A percentile compares a stretch with the other conserved stretches of the same genome.
Conservation (phyloP, 2,113 vertebrate species). For the Cyanoderma ruficeps region DNA sequence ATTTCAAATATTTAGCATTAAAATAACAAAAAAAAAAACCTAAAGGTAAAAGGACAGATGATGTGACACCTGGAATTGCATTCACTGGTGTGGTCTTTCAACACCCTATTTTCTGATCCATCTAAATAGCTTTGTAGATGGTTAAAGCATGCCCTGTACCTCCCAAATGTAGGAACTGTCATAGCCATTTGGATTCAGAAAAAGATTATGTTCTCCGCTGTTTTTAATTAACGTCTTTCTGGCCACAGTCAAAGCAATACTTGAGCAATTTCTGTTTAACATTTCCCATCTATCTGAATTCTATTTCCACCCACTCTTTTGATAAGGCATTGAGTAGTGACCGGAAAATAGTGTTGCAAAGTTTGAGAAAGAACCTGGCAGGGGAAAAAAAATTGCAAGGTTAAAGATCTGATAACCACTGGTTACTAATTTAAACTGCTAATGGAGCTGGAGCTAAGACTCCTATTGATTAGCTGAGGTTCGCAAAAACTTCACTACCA, state of each 20-base stretch:
- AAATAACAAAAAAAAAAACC: not conserved
- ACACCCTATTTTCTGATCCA: conserved; percentile 15
- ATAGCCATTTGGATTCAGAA: conserved; percentile 39
- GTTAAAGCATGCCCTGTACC: not conserved
- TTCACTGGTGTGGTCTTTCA: conserved; percentile 23
- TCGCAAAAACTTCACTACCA: not conserved
- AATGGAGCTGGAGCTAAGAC: not conserved
- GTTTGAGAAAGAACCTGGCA: not conserved
- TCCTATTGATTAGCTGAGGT: not conserved
- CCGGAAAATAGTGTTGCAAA: conserved; percentile 11
- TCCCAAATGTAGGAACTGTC: conserved; percentile 24
- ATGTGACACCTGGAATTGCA: conserved; percentile 15
- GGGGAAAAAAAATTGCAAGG: not conserved
- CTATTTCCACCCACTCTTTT: conserved; percentile 26
- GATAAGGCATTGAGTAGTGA: conserved; percentile 10
- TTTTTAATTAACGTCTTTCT: conserved; percentile 57
- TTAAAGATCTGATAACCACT: conserved; percentile 6
- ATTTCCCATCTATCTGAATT: conserved; percentile 26
- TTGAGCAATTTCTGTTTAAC: conserved; percentile 11
- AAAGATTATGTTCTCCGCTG: conserved; percentile 25
- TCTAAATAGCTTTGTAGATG: conserved; percentile 31
- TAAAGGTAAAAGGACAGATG: not conserved
- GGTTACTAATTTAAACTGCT: conserved; percentile 24
- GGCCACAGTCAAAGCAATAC: conserved; percentile 19
- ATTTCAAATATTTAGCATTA: conserved; percentile 35